Conservation (phyloP, 2,888 invertebrate genomes). For the Cheilosia grossa region DNA sequence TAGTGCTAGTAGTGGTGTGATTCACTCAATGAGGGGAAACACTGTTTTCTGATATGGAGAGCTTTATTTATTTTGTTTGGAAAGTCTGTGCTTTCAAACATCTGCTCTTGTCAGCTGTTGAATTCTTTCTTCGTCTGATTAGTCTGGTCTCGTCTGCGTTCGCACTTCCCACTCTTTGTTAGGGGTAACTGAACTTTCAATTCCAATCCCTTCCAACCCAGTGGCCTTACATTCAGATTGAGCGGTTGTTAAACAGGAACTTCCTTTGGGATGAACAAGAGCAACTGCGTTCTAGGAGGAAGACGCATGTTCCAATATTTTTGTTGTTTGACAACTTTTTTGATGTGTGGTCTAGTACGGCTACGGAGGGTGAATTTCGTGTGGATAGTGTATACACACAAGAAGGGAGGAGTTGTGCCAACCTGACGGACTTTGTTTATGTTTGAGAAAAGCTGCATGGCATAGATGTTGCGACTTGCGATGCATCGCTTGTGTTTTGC, state of each 20-base stretch:
- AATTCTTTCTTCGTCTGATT: not conserved
- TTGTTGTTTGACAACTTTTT: conserved; percentile 19
- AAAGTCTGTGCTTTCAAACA: conserved; percentile 2
- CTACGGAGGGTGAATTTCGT: not conserved
- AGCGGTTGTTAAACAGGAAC: conserved; percentile 33
- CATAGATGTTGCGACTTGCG: not conserved
- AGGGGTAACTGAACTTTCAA: conserved; percentile 63
- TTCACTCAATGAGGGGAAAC: not conserved
- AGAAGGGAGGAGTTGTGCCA: not conserved
- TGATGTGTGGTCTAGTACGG: not conserved
- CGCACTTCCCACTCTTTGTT: not conserved
- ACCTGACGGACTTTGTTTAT: conserved; percentile 18
- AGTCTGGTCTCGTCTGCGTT: too few relatives aligned
- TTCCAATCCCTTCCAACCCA: not conserved
- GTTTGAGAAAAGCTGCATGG: conserved; percentile 15
- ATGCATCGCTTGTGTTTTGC: conserved; percentile 7
- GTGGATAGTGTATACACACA: not conserved
- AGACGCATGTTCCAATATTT: not conserved
- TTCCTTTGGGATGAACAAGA: not conserved
- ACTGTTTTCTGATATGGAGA: conserved; percentile 1
- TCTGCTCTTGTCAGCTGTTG: conserved; percentile 47
- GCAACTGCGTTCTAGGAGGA: not conserved
- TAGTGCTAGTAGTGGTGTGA: not conserved
- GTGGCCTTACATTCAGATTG: not conserved
- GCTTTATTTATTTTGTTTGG: conserved; percentile 7